Conservation (phyloP, 2,797 vertebrate genomes). For the Betta splendens region DNA sequence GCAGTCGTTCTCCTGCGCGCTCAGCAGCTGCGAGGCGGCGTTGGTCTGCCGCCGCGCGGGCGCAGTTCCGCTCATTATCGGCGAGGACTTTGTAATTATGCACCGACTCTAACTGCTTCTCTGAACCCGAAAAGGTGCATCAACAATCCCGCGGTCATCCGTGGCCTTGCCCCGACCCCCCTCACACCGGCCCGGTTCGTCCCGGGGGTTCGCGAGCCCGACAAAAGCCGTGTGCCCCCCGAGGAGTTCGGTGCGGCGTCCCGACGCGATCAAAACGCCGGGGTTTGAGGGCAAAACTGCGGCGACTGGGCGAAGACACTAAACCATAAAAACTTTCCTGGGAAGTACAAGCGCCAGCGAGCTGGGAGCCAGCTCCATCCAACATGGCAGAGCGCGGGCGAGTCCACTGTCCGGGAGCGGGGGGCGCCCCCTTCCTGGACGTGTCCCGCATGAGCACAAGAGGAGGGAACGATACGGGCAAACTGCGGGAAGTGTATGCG, state of each 20-base stretch:
- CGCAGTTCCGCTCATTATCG: conserved; percentile 84
- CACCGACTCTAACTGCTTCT: conserved; percentile 58
- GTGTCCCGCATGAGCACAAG: background rate
- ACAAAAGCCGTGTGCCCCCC: background rate
- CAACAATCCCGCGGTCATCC: conserved; percentile 77
- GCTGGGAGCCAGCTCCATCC: conserved; percentile 79
- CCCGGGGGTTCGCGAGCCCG: conserved; percentile 18
- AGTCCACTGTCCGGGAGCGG: conserved; percentile 49
- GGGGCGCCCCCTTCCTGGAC: background rate
- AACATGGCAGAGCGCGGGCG: conserved; percentile 89
- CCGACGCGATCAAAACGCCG: conserved; percentile 30
- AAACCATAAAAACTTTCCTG: conserved; percentile 83
- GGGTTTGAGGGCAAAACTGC: conserved; percentile 22
- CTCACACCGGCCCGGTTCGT: conserved; percentile 57
- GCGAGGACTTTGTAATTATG: conserved; percentile 41
- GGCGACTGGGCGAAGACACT: conserved; percentile 40
- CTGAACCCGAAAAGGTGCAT: conserved; percentile 61
- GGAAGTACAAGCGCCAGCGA: conserved; percentile 71
- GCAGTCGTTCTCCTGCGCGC: conserved; percentile 88
- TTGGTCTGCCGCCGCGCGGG: conserved; percentile 83
- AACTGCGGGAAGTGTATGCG: fast-evolving
- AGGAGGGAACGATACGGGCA: fast-evolving
- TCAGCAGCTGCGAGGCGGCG: conserved; percentile 85
- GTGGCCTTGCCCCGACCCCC: conserved; percentile 71
- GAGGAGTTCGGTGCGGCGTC: conserved; percentile 17